Evolutionary conservation across 2,888 invertebrate species (phyloP).

Genomic region (Leucania comma): DNA sequence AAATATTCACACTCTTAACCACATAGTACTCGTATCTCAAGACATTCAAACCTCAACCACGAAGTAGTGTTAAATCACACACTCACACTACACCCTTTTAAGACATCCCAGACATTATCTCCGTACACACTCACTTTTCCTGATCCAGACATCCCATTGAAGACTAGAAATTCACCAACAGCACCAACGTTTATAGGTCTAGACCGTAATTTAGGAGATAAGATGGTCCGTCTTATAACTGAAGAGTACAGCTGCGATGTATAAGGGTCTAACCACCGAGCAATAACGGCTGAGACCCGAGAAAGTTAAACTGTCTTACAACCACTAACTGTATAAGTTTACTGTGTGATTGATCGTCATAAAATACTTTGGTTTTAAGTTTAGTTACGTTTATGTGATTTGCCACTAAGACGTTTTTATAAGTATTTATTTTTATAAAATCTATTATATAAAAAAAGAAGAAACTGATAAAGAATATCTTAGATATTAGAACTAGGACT

Average conservation of each 20-base stretch:
- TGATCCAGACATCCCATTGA: constrained; percentile 37
- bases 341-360: constrained; percentile 42
- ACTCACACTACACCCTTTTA: not conserved
- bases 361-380: constrained; percentile 39
- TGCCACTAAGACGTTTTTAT: not conserved
- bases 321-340: constrained; percentile 50
- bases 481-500: too few relatives aligned
- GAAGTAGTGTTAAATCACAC: not conserved
- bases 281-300: constrained; percentile 34
- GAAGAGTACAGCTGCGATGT: constrained; percentile 36
- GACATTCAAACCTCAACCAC: too few relatives aligned
- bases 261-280: constrained; percentile 43
- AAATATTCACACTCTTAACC: too few relatives aligned
- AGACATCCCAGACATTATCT: not conserved
- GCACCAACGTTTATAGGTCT: constrained; percentile 7
- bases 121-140: constrained; percentile 2
- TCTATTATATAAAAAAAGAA: too few relatives aligned
- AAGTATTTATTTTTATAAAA: too few relatives aligned
- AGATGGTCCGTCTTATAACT: constrained; percentile 47
- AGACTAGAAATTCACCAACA: constrained; percentile 32
- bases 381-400: constrained; percentile 5
- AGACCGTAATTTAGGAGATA: constrained; percentile 58
- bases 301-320: constrained; percentile 45
- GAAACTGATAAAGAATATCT: too few relatives aligned
- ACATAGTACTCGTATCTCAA: too few relatives aligned